A percentile compares a stretch with the other conserved stretches of the same genome.
Evolutionary conservation across 2,797 vertebrate species (phyloP).

Genomic region (Arnoldichthys spilopterus): DNA sequence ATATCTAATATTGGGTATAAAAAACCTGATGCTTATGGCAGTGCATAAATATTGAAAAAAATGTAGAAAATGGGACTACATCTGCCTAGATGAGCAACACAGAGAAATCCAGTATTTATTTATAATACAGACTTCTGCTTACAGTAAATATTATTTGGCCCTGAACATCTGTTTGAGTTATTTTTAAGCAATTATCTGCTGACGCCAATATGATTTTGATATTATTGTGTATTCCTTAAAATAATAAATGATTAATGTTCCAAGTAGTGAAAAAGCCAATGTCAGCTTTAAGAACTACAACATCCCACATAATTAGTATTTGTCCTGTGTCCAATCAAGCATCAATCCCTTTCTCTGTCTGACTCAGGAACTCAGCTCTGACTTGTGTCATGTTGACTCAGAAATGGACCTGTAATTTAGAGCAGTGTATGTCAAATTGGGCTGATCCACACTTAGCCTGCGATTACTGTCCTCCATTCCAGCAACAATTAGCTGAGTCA

Average conservation of each 20-base stretch:
- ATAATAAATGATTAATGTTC: background rate
- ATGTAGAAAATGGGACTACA: too few species aligned
- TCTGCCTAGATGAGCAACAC: too few species aligned
- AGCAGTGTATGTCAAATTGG: constrained; percentile 39
- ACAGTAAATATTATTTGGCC: too few species aligned
- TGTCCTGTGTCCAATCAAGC: constrained; percentile 7
- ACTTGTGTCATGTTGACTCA: constrained; percentile 9
- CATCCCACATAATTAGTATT: background rate
- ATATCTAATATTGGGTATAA: too few species aligned
- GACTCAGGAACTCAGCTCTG: constrained; percentile 13
- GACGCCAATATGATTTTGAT: background rate
- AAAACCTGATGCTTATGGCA: too few species aligned
- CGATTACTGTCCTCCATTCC: constrained; percentile 27
- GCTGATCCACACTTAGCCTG: background rate
- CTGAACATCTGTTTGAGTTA: too few species aligned
- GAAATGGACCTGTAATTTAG: constrained; percentile 22
- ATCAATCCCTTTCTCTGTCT: background rate
- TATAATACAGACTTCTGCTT: too few species aligned
- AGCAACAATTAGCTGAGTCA: constrained; percentile 74
- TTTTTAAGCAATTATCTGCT: background rate
- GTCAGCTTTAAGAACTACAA: background rate
- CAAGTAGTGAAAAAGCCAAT: background rate
- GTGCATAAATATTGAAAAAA: too few species aligned
- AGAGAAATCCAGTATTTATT: too few species aligned
- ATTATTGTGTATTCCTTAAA: background rate